Conservation (phyloP, 2,797 vertebrate species). For the Menidia menidia region DNA sequence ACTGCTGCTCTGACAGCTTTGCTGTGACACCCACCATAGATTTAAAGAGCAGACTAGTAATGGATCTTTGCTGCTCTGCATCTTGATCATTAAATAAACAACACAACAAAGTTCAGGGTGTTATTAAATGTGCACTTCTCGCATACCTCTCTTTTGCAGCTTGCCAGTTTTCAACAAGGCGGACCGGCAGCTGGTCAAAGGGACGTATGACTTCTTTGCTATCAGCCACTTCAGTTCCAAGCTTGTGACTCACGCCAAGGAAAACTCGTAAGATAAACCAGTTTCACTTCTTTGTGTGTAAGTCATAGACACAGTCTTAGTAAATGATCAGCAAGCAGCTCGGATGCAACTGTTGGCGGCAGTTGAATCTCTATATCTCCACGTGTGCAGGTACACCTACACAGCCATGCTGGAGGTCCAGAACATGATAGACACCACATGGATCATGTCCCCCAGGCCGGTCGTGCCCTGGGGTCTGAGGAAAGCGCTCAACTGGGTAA, state of each 20-base stretch:
- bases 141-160: constrained; percentile 48
- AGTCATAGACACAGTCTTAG: neutral
- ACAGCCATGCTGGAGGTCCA: constrained; percentile 89
- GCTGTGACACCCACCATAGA: no score
- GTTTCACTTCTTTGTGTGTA: no score
- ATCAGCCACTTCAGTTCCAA: constrained; percentile 94
- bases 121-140: neutral
- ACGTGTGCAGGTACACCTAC: constrained; percentile 81
- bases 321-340: neutral
- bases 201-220: constrained; percentile 94
- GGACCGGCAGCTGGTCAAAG: constrained; percentile 85
- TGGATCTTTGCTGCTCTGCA: neutral
- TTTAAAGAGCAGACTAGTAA: no score
- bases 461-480: constrained; percentile 97
- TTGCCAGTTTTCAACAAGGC: constrained; percentile 92
- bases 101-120: no score
- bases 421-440: constrained; percentile 92
- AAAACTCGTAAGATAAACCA: constrained; percentile 78
- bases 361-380: neutral
- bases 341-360: no score
- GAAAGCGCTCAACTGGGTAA: constrained; percentile 92
- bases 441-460: constrained; percentile 89
- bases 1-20: no score
- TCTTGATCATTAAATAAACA: no score
- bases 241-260: constrained; percentile 90